Base-by-base conservation (phyloP, 1,140 invertebrate species). In the Ips typographus region DNA sequence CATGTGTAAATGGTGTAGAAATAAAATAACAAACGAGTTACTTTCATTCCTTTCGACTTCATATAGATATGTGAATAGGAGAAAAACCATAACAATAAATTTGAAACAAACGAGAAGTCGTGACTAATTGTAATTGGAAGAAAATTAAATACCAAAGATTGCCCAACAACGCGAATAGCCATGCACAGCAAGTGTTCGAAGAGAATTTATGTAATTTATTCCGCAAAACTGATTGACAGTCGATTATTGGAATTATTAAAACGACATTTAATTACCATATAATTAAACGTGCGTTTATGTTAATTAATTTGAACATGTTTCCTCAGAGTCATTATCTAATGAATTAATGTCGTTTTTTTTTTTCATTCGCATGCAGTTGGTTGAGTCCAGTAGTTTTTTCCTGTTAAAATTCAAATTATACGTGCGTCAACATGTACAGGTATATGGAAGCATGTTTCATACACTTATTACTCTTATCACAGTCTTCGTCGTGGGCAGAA, bases 231-330 rank as follows among this genome's bases (percentile, higher is more conserved):
- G 59, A 64, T 58, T 64, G 68, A 58, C 68, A 64, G 52, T 56
- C 47, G 68, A 44, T 70, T 70, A 64, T 58, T 22, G 22, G 40
- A 36, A 62, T 62, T 51, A 64, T 64, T 63, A 64, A 70, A 64
- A 63, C 60, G 44, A 64, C 68, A 59, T 64, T 64, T 58, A 70
- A 70, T 70, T 62, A 56, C 22, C 53, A 69, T 62, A 62, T 69
- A 62, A 63, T 69, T 63, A 64, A 57, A 44, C 60, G 61, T 55
- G 61, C 51, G 66, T 68, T 63, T 64, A 64, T 58, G 68, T 62
- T 70, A 70, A 70, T 63, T 64, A 64, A 70, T 70, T 60, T 70
- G 52, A 37, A 62, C 67, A 56, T 56, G 38, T 61, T 62, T 56
- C 59, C 40, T 38, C 36, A 42, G 5, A 55, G 51, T 51, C 41